These are phyloP conservation scores for Cryptomyrus ogoouensis DNA, from an alignment of 2,113 vertebrate species.

Conservation along the genomic window DNA sequence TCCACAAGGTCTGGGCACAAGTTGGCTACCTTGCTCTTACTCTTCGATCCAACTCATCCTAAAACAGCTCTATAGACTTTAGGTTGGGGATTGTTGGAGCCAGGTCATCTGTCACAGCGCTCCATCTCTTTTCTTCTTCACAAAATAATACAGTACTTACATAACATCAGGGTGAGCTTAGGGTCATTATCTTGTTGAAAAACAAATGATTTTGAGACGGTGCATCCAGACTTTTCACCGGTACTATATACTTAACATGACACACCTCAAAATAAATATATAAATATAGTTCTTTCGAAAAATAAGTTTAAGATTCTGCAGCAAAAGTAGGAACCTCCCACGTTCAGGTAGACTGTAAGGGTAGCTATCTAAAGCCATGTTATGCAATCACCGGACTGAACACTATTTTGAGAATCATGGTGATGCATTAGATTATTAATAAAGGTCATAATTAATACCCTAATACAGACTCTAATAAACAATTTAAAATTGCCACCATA, in stretches of 20 bases:
- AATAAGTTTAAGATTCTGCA: neutral
- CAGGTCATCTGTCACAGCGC: neutral
- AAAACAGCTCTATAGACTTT: neutral
- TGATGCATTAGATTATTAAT: conserved; percentile 62
- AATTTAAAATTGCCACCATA: conserved; percentile 99
- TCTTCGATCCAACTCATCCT: neutral
- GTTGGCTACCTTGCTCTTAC: neutral
- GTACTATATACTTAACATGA: neutral
- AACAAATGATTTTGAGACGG: neutral
- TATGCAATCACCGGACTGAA: neutral
- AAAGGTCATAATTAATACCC: conserved; percentile 99
- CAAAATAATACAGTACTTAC: neutral
- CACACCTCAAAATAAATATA: neutral
- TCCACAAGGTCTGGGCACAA: neutral
- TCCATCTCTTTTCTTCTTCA: neutral
- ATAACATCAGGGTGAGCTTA: neutral
- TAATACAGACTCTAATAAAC: conserved; percentile 95
- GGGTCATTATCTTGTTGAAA: neutral
- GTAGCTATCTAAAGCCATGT: neutral
- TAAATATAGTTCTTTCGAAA: neutral
- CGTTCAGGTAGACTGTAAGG: neutral
- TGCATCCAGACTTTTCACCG: neutral
- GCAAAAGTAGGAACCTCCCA: neutral
- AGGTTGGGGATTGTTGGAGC: neutral
- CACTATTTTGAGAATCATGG: neutral